Evolutionary conservation across 2,113 vertebrate genomes (phyloP), one percentile per base, ranked within the genome.

Genomic region (Leiothrix lutea): DNA sequence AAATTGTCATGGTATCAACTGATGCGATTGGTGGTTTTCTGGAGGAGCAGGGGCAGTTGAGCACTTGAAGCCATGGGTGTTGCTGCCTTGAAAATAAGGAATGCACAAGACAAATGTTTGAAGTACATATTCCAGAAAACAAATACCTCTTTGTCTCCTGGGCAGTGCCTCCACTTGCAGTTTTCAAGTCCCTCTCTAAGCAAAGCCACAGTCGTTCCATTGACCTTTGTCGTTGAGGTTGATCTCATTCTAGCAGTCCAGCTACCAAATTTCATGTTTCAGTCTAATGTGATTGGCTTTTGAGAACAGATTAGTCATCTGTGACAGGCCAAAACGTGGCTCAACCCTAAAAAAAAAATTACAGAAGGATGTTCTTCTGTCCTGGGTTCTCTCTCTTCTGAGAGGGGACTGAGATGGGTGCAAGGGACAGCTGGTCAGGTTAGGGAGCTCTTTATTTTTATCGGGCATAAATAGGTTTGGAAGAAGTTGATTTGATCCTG

Each of bases 401-500:
- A 19, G 36, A 45, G 33, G n/a, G 31, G 22, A 3, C 77, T 5
- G 1, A 38, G 44, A 5, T 61, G 48, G 57, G 22, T 65, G 21
- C 17, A 35, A 71, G 54, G 12, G 25, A 23, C 2, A 3, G 15
- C 83, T 73, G 85, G 31, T 67, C 1, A 1, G 48, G 53, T 44
- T 57, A 6, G 23, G 25, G 36, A 89, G 70, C 71, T 64, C 22
- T 44, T 54, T 57, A 22, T 28, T 81, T 87, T 16, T 75, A 71
- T 45, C 70, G 50, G 73, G 47, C 82, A 84, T 53, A 94, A 90
- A 33, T 62, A 31, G 85, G 50, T 93, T 96, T 82, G 71, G 91
- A 95, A 95, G 83, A 97, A 97, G 78, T 95, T 95, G 97, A 95
- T 97, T 97, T 88, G 77, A 95, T 98, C 82, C 62, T 97, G 81